Conservation (phyloP, 2,113 vertebrate species). For the Agapornis roseicollis region DNA sequence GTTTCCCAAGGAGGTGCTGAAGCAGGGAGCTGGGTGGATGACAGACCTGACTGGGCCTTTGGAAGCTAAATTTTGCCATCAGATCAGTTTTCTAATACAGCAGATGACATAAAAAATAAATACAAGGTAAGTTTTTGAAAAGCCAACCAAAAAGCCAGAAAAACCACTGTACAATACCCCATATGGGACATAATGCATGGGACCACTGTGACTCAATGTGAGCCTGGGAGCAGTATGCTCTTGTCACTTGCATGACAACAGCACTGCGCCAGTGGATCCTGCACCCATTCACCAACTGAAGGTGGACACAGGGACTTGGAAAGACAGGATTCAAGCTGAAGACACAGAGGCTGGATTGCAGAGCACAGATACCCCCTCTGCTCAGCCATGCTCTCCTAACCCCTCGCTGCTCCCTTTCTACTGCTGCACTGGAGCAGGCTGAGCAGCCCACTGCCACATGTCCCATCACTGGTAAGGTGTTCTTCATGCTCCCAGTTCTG, state of each 20-base stretch:
- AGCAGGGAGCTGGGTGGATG: neutral
- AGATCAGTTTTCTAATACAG: neutral
- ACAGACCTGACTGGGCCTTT: neutral
- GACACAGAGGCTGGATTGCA: accelerated
- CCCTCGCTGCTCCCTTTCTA: neutral
- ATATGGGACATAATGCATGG: accelerated
- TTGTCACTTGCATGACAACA: accelerated
- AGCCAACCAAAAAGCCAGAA: neutral
- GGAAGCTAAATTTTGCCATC: neutral
- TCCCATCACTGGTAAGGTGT: neutral
- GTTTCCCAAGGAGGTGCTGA: neutral
- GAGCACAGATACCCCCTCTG: neutral
- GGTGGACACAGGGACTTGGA: neutral
- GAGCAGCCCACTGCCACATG: neutral
- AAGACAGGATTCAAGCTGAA: neutral
- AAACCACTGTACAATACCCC: accelerated
- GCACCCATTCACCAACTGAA: accelerated
- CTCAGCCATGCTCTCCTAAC: neutral
- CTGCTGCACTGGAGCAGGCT: accelerated
- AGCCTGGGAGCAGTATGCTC: neutral
- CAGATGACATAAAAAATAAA: neutral
- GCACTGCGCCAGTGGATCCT: accelerated
- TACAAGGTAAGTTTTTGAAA: neutral
- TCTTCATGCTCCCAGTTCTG: neutral
- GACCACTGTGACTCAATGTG: neutral